These are phyloP conservation scores for Helogale parvula DNA, from an alignment of 2,113 vertebrate genomes.

Conservation along the genomic window DNA sequence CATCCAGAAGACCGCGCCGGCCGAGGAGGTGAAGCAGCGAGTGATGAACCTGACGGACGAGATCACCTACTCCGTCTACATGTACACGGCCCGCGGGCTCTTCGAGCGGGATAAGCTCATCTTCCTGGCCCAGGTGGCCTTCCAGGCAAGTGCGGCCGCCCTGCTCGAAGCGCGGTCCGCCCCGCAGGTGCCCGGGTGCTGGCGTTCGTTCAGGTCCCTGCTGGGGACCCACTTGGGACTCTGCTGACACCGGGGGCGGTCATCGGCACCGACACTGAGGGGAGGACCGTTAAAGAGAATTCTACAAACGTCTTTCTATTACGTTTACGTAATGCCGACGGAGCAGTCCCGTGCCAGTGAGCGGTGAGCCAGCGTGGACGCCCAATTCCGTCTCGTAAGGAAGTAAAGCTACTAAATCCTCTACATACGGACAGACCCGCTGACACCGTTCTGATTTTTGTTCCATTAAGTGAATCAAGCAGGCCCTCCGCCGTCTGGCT, in stretches of 20 bases:
- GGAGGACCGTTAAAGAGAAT: accelerated
- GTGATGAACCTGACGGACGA: slow-evolving; percentile 86
- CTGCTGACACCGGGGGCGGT: accelerated
- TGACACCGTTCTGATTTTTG: not conserved
- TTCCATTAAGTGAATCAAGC: too few species aligned
- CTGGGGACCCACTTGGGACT: accelerated
- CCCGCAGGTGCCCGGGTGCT: not conserved
- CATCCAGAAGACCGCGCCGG: slow-evolving; percentile 74
- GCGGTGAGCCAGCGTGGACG: accelerated
- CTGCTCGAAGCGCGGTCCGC: accelerated
- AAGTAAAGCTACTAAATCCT: not conserved
- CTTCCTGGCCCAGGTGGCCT: slow-evolving; percentile 87
- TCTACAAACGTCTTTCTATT: too few species aligned
- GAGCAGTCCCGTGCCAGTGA: accelerated
- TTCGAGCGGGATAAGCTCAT: slow-evolving; percentile 90
- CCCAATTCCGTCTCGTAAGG: not conserved
- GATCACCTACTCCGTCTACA: slow-evolving; percentile 86
- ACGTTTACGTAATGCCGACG: accelerated
- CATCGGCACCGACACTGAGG: accelerated
- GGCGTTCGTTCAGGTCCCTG: accelerated
- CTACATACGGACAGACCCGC: not conserved
- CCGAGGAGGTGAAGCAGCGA: slow-evolving; percentile 77
- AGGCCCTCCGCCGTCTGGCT: accelerated
- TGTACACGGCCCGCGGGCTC: slow-evolving; percentile 85
- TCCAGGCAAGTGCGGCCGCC: slow-evolving; percentile 80